Evolutionary conservation across 37 sponge, comb jelly and placozoan species (phyloP), one percentile per base, ranked within the genome.

Genomic region (Aplysina aerophoba): DNA sequence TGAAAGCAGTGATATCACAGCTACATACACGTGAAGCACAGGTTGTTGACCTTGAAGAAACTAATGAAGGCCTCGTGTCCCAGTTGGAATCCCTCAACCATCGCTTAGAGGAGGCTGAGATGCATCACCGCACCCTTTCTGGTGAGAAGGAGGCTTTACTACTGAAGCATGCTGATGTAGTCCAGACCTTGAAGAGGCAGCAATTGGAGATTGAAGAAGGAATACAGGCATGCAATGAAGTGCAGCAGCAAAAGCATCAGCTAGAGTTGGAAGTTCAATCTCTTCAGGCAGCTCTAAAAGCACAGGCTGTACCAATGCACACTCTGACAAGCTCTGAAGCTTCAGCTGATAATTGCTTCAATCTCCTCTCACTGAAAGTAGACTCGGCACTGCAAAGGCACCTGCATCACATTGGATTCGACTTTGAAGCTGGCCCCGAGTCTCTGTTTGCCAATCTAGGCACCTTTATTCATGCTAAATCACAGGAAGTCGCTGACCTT

Each of bases 41-140:
- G 22, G 30, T 44, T 15, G 16, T 55, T 12, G 79, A 90, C 16
- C 80, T 80, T 82, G 65, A 82, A 59, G 59, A 61, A 14, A 30
- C 27, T 24, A 64, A 75, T 25, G 31, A 80, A 79, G 89, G 81
- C 28, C 57, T 92, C 3, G 59, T 88, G 39, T 88, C 92, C 8
- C 89, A 88, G 79, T 27, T 92, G 27, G 92, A 92, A 61, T 24
- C 58, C 20, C 39, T 85, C 0, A 89, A 85, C 30, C 72, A 63
- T 0, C 79, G 84, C 8, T 27, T 73, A 0, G 65, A 85, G 53
- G 88, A 90, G 28, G 4, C 56, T 53, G 78, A 75, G 14, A 50
- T n/a, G n/a, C 16, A 75, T 21, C 20, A 36, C 16, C 44, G 8
- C 24, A 50, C 15, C 3, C 21, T 24, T 22, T 19, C 3, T 11